Base-by-base conservation (phyloP, 2,888 invertebrate species). In the Nineta flava region DNA sequence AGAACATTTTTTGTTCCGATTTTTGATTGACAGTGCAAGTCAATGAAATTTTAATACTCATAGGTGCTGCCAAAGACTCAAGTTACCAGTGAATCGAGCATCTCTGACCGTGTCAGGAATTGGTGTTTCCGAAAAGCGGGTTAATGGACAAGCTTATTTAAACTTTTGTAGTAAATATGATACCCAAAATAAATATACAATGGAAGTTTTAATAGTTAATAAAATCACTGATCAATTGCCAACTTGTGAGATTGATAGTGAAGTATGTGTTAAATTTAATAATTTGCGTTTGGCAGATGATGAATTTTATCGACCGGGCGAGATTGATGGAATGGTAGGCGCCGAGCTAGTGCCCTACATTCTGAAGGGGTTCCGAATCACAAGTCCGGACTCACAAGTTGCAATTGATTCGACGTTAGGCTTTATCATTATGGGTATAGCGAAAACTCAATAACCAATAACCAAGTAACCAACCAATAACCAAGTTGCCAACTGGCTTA, bases 401-500 rank as follows among this genome's bases (percentile, higher is more conserved):
- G 45, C 45, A 12, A 45, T 45, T 21, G 13, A 45, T 45, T 45
- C 45, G 2, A 45, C 2, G 2, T 6, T 45, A 6, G 45, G 45
- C 17, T 45, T 45, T 16, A 45, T 45, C 17, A 45, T 45, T 26
- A 45, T 45, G 45, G 45, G 26, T n/a, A 45, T 16, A 45, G 26
- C 26, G 10, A 17, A 21, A 45, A 21, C 45, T 2, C 19, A 26
- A 4, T 45, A 6, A 2, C 4, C 2, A 6, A 45, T 6, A 45
- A 9, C 9, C 2, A 9, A 2, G 44, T 44, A n/a, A n/a, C 9
- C 44, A 44, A 44, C 9, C 16, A 17, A 13, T 43, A 13, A 15
- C 10, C 13, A 15, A 43, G 13, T 6, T 43, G 12, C 43, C 43
- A 12, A 43, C 43, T 9, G 15, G 19, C 2, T 15, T 12, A 1